Base-by-base conservation (phyloP, 2,888 invertebrate genomes). In the Athalia rosae region DNA sequence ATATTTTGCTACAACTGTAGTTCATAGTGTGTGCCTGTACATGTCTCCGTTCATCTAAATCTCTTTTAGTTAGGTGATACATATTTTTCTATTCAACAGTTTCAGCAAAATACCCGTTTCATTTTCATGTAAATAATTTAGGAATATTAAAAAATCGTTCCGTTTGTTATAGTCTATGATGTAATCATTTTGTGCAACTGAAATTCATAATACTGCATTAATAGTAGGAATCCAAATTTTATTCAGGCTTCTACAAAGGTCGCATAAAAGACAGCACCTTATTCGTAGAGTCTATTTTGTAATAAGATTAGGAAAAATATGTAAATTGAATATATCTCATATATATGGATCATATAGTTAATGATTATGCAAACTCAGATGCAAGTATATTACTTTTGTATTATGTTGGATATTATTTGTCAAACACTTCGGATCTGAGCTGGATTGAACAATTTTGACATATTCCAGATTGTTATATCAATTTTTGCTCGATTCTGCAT, bases 281-380 rank as follows among this genome's bases (percentile, higher is more conserved):
- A 43, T 59, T 8, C 4, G 43, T 13, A 45, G 50, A 74, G 74
- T 74, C 74, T 48, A 74, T 28, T 59, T 62, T 74, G 50, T 74
- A 74, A 74, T 74, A 74, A 61, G 47, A 15, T 74, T 74, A 74
- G 74, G 62, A 50, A 62, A 74, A 59, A 48, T 59, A 74, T 74
- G 74, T 74, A 74, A 74, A 74, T 61, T 74, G 48, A 74, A 74
- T 74, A 61, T 61, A 74, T 61, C 15, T 61, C 61, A 56, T 53
- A 58, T 71, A 61, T 74, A 62, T 62, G 61, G 8, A 74, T 59
- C n/a, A 61, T 74, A 74, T 73, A 47, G 73, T 61, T 73, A 73
- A 61, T 61, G 28, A 62, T 74, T 61, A 62, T 62, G 61, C 48
- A 59, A 73, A 74, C 61, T 71, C 61, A 43, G 74, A 74, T 74